phyloP scores from a whole-genome alignment of 1,140 invertebrate genomes.

The Chelonus insularis region DNA sequence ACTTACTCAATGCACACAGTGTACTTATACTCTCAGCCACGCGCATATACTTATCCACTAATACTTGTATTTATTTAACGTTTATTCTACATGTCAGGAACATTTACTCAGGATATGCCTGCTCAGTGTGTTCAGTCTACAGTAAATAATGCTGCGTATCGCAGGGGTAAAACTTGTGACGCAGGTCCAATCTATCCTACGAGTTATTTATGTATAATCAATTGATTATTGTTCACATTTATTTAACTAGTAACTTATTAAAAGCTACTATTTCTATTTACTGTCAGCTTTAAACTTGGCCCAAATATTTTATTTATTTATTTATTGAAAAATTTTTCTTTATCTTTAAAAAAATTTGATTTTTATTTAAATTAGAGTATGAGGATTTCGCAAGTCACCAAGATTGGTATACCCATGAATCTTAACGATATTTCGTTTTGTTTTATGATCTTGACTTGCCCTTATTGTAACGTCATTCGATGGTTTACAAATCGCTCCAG shows the following conservation, averaged over 20 bases:
- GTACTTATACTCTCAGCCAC: not conserved
- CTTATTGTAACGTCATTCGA: constrained; percentile 36
- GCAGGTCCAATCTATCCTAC: not conserved
- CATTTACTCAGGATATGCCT: too few relatives aligned
- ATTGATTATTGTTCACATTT: not conserved
- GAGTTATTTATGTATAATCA: constrained; percentile 17
- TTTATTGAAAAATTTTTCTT: too few relatives aligned
- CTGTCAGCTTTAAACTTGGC: too few relatives aligned
- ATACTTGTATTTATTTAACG: not conserved
- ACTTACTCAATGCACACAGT: not conserved
- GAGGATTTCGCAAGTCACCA: constrained; percentile 15
- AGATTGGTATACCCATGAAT: constrained; percentile 31
- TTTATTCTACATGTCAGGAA: constrained; percentile 1
- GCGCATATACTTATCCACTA: not conserved
- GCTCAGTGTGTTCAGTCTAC: too few relatives aligned
- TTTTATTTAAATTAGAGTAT: not conserved
- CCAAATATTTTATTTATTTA: too few relatives aligned
- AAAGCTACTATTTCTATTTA: too few relatives aligned
- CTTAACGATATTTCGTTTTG: constrained; percentile 35
- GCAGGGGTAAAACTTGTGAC: constrained; percentile 17
- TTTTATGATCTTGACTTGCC: constrained; percentile 38
- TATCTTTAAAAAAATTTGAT: not conserved
- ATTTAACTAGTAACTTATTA: not conserved
- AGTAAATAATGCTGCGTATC: constrained; percentile 1
- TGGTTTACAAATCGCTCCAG: constrained; percentile 37